Percentiles rank a stretch among this genome's conserved stretches.
These are phyloP conservation scores for Leucopsar rothschildi DNA, from an alignment of 2,113 vertebrate species.

Conservation along the genomic window DNA sequence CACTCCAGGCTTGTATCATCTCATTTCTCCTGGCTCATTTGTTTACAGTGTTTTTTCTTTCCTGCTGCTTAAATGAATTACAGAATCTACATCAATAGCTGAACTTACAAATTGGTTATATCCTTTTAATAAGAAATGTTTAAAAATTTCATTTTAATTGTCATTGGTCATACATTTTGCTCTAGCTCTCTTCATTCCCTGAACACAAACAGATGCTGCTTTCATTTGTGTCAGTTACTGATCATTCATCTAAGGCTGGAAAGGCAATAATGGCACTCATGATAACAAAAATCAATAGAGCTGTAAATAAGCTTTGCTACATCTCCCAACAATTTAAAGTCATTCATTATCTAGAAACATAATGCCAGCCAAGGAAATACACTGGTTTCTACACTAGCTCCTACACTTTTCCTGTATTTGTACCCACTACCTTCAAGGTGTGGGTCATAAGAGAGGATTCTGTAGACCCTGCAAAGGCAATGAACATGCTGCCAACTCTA, in stretches of 20 bases:
- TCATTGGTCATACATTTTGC: neutral
- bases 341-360: neutral
- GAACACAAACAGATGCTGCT: neutral
- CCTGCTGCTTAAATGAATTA: neutral
- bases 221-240: neutral
- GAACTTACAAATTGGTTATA: neutral
- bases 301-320: conserved; percentile 35
- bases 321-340: neutral
- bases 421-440: neutral
- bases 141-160: neutral
- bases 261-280: conserved; percentile 4
- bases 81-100: neutral
- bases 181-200: neutral
- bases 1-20: neutral
- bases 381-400: neutral
- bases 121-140: neutral
- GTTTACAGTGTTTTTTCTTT: neutral
- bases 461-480: neutral
- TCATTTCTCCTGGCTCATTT: neutral
- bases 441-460: neutral
- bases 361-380: neutral
- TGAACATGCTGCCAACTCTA: neutral
- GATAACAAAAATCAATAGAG: conserved; percentile 39
- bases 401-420: neutral
- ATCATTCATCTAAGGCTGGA: conserved; percentile 2